phyloP scores from a whole-genome alignment of 2,113 vertebrate species.

The Oreochromis niloticus region DNA sequence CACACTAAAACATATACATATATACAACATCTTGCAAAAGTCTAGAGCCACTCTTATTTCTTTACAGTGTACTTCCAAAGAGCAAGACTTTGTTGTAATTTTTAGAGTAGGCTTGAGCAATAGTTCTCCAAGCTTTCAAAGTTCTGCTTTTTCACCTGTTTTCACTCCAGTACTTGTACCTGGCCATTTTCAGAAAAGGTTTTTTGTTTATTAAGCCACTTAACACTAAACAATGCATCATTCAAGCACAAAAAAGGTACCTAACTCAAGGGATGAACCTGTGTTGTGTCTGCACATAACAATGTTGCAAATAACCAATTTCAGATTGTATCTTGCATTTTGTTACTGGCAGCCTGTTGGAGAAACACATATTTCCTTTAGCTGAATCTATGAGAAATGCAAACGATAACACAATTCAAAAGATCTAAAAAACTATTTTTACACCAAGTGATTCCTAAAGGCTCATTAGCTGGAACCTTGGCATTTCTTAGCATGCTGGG shows the following conservation, averaged over 20 bases:
- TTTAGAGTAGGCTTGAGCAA: neutral
- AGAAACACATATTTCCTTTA: neutral
- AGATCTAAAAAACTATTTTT: neutral
- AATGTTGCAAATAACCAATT: neutral
- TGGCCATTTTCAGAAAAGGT: neutral
- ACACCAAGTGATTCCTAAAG: neutral
- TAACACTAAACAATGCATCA: no score
- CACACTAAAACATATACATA: neutral
- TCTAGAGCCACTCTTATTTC: neutral
- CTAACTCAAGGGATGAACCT: neutral
- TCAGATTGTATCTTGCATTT: neutral
- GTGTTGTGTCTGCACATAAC: neutral
- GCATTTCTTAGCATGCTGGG: neutral
- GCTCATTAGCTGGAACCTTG: neutral
- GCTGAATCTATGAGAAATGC: neutral
- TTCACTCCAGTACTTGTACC: neutral
- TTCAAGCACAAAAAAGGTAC: neutral
- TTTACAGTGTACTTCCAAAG: neutral
- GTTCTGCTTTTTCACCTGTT: neutral
- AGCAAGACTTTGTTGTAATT: neutral
- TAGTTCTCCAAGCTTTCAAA: neutral
- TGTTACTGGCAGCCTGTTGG: neutral
- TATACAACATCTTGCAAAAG: neutral
- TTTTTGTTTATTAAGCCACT: neutral
- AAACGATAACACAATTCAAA: neutral